Percentiles rank a stretch among this genome's conserved stretches.
Evolutionary conservation across 2,797 vertebrate genomes (phyloP).

Genomic region (Periparus ater): DNA sequence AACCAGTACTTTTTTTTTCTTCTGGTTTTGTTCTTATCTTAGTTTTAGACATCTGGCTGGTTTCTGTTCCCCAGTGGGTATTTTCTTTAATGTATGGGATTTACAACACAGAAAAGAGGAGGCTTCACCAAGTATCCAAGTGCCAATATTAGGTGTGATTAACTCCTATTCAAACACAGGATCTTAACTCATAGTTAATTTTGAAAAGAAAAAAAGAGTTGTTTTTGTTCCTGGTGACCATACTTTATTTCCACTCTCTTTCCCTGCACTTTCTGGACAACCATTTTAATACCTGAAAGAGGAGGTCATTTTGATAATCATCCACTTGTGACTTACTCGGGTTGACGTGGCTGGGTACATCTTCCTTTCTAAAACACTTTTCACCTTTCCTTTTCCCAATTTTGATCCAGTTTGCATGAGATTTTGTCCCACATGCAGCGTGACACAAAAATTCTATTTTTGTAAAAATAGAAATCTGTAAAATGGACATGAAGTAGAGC

Average conservation of each 20-base stretch:
- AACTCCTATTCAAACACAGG: neutral
- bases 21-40: constrained; percentile 17
- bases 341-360: neutral
- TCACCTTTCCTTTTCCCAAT: neutral
- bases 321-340: neutral
- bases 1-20: neutral
- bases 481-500: neutral
- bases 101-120: neutral
- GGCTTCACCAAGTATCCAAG: neutral
- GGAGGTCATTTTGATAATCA: neutral
- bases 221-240: neutral
- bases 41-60: constrained; percentile 49
- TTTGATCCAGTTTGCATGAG: neutral
- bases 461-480: neutral
- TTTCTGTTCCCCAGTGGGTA: neutral
- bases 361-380: neutral
- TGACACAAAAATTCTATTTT: neutral
- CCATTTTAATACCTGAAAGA: neutral
- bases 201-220: too few species aligned
- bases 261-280: neutral
- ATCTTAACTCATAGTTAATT: neutral
- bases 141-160: neutral
- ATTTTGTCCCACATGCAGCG: neutral
- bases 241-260: neutral
- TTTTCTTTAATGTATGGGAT: neutral